A percentile compares a stretch with the other conserved stretches of the same genome.
Conservation (phyloP, 92 coral and sea anemone species). For the Pocillopora meandrina region DNA sequence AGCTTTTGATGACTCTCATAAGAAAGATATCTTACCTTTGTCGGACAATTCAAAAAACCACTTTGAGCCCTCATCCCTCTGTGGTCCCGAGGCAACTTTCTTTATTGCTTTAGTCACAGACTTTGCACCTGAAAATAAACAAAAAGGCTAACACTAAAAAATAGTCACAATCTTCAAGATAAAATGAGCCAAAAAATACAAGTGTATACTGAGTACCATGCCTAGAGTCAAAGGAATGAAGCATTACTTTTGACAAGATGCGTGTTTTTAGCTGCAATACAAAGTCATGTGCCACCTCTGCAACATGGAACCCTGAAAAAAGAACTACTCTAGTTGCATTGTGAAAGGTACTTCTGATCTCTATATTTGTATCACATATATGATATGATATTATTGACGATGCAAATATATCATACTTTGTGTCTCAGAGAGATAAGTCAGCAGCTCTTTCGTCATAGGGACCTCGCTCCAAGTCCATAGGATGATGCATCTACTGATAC, state of each 20-base stretch:
- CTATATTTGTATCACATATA: too few species aligned
- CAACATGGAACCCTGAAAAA: constrained; percentile 13
- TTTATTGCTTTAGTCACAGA: constrained; percentile 27
- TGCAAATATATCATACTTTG: too few species aligned
- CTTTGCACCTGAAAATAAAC: constrained; percentile 19
- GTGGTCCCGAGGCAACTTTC: not conserved
- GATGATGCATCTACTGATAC: constrained; percentile 59
- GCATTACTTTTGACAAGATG: constrained; percentile 29
- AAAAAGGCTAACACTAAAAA: not conserved
- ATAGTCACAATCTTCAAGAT: too few species aligned
- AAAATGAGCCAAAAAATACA: too few species aligned
- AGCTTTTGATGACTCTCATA: too few species aligned
- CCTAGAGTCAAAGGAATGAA: constrained; percentile 32
- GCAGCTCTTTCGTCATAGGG: too few species aligned
- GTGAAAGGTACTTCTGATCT: too few species aligned
- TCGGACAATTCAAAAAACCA: constrained; percentile 24
- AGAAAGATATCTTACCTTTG: constrained; percentile 16
- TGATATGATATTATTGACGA: too few species aligned
- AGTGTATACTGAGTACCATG: constrained; percentile 6
- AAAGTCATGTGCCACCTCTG: constrained; percentile 39
- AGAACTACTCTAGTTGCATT: too few species aligned
- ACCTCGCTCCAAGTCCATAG: constrained; percentile 53
- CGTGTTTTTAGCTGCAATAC: constrained; percentile 34
- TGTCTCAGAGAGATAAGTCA: too few species aligned
- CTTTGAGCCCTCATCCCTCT: constrained; percentile 24